Evolutionary conservation across 2,888 invertebrate species (phyloP), one percentile per base, ranked within the genome.

Genomic region (Apeira syringaria): DNA sequence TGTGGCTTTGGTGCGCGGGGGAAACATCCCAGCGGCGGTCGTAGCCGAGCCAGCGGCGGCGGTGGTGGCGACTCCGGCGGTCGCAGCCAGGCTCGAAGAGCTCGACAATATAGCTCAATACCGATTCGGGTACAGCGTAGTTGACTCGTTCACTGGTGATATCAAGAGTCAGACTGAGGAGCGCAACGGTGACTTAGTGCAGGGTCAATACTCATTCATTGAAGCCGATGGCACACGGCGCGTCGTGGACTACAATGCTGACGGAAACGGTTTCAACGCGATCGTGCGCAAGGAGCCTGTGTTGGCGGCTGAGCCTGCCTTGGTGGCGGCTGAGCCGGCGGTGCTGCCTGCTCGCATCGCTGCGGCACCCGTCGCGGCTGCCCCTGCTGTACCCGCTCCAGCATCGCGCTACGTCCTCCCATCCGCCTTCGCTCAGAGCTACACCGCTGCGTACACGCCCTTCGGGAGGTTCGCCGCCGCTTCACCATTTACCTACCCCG

Each of bases 71-170:
- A 25, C 10, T 3, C 18, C 34, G 17, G 15, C 26, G 5, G 57
- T 64, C 7, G 63, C 64, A 5, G 70, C 70, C 29, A 60, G 68
- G 22, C 38, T 85, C 0, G 87, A 86, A 46, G 79, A 91, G 44
- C 90, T 90, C 59, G 92, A 92, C 62, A 83, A 91, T 0, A 73
- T 85, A 36, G 93, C 93, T 0, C 92, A 92, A 66, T 93, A 93
- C 74, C 69, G 68, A 30, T 86, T 77, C 51, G 84, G 79, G 20
- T 87, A 86, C 52, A 66, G 80, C 34, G 85, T 87, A 9, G 77
- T 77, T 0, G 86, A 87, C 47, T 60, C 80, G 1, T 68, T 80
- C 22, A 84, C 86, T 33, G 85, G 85, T 1, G 86, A 86, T 59
- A 80, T 76, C 66, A 86, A 86, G 61, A 82, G 76, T 51, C 85